A percentile compares a stretch with the other conserved stretches of the same genome.
phyloP scores from a whole-genome alignment of 1,140 invertebrate species.

The Drosophila novamexicana region DNA sequence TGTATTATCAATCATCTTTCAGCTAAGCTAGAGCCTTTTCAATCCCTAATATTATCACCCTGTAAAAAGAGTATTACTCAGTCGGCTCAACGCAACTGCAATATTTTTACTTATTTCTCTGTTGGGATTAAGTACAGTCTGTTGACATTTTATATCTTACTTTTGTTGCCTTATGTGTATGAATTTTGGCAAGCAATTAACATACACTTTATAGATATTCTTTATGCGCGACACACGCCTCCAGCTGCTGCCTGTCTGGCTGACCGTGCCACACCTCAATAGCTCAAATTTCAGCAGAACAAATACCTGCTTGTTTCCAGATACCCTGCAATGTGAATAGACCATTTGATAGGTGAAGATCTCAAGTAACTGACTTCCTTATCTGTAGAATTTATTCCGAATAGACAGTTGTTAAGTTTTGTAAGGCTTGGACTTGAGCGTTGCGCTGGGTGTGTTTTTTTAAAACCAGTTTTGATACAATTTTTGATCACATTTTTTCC shows the following conservation, averaged over 20 bases:
- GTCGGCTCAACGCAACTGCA: background rate
- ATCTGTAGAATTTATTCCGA: background rate
- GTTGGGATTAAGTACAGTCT: conserved; percentile 37
- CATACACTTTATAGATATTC: conserved; percentile 34
- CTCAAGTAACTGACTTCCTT: background rate
- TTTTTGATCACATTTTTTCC: background rate
- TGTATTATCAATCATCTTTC: too few relatives aligned
- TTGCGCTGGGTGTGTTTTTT: too few relatives aligned
- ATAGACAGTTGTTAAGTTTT: background rate
- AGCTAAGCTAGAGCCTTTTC: too few relatives aligned
- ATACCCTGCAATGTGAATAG: conserved; percentile 25
- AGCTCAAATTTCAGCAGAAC: conserved; percentile 7
- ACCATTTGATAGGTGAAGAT: background rate
- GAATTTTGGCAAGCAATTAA: conserved; percentile 63
- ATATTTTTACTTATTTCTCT: background rate
- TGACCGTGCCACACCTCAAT: conserved; percentile 53
- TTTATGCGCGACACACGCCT: conserved; percentile 27
- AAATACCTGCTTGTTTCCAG: conserved; percentile 6
- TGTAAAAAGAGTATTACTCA: background rate
- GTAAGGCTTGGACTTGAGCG: background rate
- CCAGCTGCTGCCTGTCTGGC: conserved; percentile 9
- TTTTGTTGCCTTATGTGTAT: conserved; percentile 50
- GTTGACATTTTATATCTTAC: conserved; percentile 19
- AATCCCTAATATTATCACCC: too few relatives aligned
- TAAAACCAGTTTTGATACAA: too few relatives aligned